Evolutionary conservation across 2,888 invertebrate genomes (phyloP).

Genomic region (Erynnis tages): DNA sequence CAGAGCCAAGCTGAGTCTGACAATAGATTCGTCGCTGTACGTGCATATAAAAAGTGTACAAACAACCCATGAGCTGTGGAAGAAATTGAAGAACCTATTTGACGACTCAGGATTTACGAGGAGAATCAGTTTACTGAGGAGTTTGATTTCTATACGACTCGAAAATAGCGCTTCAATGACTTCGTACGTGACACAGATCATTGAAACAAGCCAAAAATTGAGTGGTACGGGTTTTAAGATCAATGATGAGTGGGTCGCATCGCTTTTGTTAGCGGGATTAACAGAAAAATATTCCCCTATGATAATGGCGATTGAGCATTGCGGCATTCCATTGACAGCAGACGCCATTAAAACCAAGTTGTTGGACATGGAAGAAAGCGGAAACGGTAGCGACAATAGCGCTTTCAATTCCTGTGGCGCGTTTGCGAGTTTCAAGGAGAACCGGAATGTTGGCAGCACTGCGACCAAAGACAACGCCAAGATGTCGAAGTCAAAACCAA

Average conservation of each 20-base stretch:
- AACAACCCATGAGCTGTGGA: slow-evolving; percentile 4
- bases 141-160: slow-evolving; percentile 29
- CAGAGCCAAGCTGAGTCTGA: slow-evolving; percentile 14
- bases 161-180: slow-evolving; percentile 26
- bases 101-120: slow-evolving; percentile 30
- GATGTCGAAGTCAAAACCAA: slow-evolving; percentile 32
- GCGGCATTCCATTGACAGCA: slow-evolving; percentile 30
- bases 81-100: slow-evolving; percentile 7
- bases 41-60: slow-evolving; percentile 19
- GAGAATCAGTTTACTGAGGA: slow-evolving; percentile 30
- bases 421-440: slow-evolving; percentile 33
- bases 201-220: slow-evolving; percentile 28
- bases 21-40: slow-evolving; percentile 17
- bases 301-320: slow-evolving; percentile 37
- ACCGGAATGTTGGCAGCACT: slow-evolving; percentile 31
- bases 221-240: slow-evolving; percentile 33
- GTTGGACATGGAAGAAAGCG: slow-evolving; percentile 30
- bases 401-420: slow-evolving; percentile 26
- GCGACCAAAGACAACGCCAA: slow-evolving; percentile 30
- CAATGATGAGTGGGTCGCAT: slow-evolving; percentile 35
- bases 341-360: slow-evolving; percentile 35
- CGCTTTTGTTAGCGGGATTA: slow-evolving; percentile 33
- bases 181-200: slow-evolving; percentile 31
- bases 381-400: slow-evolving; percentile 16
- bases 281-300: slow-evolving; percentile 33